phyloP scores from a whole-genome alignment of 2,888 invertebrate genomes.

The Aromia moschata region DNA sequence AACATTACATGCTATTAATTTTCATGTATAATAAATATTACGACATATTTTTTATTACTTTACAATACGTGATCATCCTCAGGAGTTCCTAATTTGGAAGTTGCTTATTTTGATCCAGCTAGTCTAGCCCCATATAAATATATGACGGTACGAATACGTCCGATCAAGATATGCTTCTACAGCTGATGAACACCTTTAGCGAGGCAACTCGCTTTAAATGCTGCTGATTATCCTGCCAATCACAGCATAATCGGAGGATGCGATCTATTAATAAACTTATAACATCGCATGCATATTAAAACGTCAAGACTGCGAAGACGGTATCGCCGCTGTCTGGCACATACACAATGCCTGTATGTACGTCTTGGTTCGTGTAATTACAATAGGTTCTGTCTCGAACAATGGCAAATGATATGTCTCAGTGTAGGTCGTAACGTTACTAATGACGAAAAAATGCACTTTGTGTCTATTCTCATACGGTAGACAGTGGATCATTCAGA shows the following conservation, averaged over 20 bases:
- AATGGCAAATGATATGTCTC: slow-evolving; percentile 8
- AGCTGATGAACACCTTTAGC: not conserved
- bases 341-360: slow-evolving; percentile 17
- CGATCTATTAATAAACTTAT: slow-evolving; percentile 45
- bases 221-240: slow-evolving; percentile 45
- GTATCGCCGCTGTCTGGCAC: slow-evolving; percentile 16
- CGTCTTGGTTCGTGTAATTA: slow-evolving; percentile 20
- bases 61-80: too few relatives aligned
- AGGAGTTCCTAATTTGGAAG: too few relatives aligned
- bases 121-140: too few relatives aligned
- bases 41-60: too few relatives aligned
- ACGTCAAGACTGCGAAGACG: slow-evolving; percentile 26
- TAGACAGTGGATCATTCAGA: too few relatives aligned
- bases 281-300: slow-evolving; percentile 42
- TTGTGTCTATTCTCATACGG: too few relatives aligned
- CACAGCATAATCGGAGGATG: slow-evolving; percentile 43
- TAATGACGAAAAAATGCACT: too few relatives aligned
- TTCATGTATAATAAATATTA: too few relatives aligned
- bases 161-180: not conserved
- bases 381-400: slow-evolving; percentile 20
- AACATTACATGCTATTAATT: too few relatives aligned
- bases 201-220: slow-evolving; percentile 27
- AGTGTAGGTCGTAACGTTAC: too few relatives aligned
- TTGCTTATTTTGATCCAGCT: too few relatives aligned
- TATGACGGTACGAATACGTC: too few relatives aligned